A percentile compares a stretch with the other conserved stretches of the same genome.
Conservation (phyloP, 2,888 invertebrate genomes). For the Andrena haemorrhoa region DNA sequence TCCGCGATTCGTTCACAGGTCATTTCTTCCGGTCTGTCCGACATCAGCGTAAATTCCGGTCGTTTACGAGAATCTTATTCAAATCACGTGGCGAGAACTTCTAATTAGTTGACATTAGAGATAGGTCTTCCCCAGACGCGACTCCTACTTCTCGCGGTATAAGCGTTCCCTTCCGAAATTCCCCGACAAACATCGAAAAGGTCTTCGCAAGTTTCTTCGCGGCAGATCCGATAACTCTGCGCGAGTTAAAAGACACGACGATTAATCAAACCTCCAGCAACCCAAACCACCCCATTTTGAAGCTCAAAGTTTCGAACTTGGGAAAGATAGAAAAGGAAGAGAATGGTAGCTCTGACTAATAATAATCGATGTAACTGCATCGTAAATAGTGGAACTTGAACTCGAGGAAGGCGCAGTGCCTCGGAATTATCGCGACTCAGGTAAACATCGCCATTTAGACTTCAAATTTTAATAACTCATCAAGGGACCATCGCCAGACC, state of each 20-base stretch:
- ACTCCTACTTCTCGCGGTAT: neutral
- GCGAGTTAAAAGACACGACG: neutral
- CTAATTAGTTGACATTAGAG: conserved; percentile 75
- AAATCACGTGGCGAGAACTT: conserved; percentile 65
- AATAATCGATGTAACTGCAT: no score
- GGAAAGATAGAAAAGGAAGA: no score
- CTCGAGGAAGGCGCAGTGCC: no score
- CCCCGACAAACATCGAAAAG: neutral
- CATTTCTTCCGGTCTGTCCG: conserved; percentile 69
- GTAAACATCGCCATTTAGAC: neutral
- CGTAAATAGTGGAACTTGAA: no score
- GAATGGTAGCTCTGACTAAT: no score
- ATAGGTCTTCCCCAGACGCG: conserved; percentile 15
- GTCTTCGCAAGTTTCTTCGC: neutral
- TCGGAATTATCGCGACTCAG: neutral
- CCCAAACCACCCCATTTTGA: no score
- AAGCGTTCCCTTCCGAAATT: neutral
- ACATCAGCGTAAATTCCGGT: conserved; percentile 75
- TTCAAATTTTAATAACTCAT: no score
- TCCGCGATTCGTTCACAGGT: conserved; percentile 70
- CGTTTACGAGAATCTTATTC: conserved; percentile 74
- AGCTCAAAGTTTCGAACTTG: no score
- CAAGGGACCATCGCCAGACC: neutral
- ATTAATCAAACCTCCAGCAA: neutral
- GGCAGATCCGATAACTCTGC: neutral